These are phyloP conservation scores for Trematomus loennbergii DNA, from an alignment of 2,113 vertebrate genomes.

Conservation along the genomic window DNA sequence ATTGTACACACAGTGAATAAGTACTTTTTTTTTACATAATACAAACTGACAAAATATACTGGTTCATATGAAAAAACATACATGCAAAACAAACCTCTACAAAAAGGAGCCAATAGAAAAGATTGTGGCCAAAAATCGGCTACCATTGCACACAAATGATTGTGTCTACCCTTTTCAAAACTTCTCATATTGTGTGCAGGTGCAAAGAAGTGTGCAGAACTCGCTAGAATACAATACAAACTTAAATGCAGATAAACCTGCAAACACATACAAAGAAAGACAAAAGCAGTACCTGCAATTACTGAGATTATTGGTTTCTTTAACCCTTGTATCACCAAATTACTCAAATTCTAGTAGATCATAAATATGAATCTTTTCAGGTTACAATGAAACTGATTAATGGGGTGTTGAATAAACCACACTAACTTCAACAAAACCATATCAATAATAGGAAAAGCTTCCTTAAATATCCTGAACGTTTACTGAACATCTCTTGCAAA, in stretches of 20 bases:
- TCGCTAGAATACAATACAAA: constrained; percentile 19
- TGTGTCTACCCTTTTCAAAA: constrained; percentile 33
- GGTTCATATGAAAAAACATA: constrained; percentile 41
- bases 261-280: constrained; percentile 10
- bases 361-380: neutral
- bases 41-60: constrained; percentile 53
- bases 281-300: constrained; percentile 9
- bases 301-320: neutral
- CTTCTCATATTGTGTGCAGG: constrained; percentile 6
- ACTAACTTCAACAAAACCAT: neutral
- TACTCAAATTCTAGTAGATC: neutral
- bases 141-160: constrained; percentile 52
- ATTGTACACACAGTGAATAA: constrained; percentile 51
- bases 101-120: constrained; percentile 60
- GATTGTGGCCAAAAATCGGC: constrained; percentile 44
- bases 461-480: neutral
- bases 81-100: constrained; percentile 52
- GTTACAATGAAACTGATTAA: neutral
- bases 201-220: constrained; percentile 14
- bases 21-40: constrained; percentile 64
- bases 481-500: neutral
- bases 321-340: neutral
- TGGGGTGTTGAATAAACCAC: neutral
- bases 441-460: neutral
- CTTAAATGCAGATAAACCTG: constrained; percentile 7